Base-by-base conservation (phyloP, 2,888 invertebrate species). In the Erebia aethiops region DNA sequence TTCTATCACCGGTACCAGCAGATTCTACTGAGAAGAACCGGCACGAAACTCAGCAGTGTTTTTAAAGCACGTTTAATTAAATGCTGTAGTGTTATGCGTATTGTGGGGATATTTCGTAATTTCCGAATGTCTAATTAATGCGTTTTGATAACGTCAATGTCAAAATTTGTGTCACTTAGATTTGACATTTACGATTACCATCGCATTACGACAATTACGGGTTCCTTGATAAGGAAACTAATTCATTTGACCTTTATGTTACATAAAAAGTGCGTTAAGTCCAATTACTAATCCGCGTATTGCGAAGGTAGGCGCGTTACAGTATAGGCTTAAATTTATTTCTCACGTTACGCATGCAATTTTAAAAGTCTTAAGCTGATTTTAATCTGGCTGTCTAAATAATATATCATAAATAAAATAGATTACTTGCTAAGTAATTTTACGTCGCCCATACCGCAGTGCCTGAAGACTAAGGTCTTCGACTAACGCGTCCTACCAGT, bases 151-250 rank as follows among this genome's bases (percentile, higher is more conserved):
- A 51, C 56, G 63, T 73, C 67, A 70, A 70, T 52, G 70, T 51
- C 73, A 70, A 56, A 67, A 63, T 65, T 61, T 52, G 65, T 71
- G 68, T 71, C 71, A 71, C 68, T 71, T 68, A 57, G 57, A 54
- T 70, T 56, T 68, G 68, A 68, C 70, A 70, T 70, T 73, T 73
- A 62, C n/a, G 51, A 64, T 61, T 54, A 71, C 60, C 67, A 66
- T 72, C 63, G 18, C 68, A 52, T 73, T 68, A 65, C 64, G 68
- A 65, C 64, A 68, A 65, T 58, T 57, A 58, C 65, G 65, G 56
- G 61, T 52, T 65, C 43, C n/a, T 43, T 60, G 70, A 73, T 73
- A 73, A 73, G 65, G 26, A 49, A 49, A 67, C 67, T 67, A 67
- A 67, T 67, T 67, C 35, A 57, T 43, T 16, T 49, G 67, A 67